Evolutionary conservation across 1,140 invertebrate species (phyloP).

Genomic region (Nylanderia fulva): DNA sequence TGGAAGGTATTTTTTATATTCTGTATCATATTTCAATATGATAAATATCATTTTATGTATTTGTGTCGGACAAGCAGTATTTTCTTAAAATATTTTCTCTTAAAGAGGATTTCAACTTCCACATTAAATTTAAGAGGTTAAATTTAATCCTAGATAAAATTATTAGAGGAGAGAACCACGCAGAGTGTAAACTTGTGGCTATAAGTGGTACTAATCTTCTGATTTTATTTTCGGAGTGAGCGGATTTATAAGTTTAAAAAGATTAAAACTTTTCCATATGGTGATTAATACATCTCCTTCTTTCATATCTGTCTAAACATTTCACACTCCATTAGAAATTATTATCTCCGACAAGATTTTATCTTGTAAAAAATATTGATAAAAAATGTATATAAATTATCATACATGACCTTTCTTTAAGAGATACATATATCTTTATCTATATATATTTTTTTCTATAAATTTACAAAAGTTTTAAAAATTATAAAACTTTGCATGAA

Average conservation of each 20-base stretch:
- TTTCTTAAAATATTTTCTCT: constrained; percentile 14
- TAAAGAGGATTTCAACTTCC: not conserved
- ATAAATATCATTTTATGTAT: not conserved
- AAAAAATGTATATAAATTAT: constrained; percentile 2
- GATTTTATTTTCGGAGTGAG: not conserved
- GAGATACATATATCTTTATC: not conserved
- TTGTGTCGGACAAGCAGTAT: not conserved
- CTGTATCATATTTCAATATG: not conserved
- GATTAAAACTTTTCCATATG: not conserved
- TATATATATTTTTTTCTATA: not conserved
- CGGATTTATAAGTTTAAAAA: constrained; percentile 9
- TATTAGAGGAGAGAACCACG: not conserved
- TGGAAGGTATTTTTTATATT: not conserved
- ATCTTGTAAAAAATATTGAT: too few relatives aligned
- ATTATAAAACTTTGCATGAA: not conserved
- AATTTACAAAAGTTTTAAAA: not conserved
- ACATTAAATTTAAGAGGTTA: constrained; percentile 17
- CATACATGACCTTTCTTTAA: not conserved
- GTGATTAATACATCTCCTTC: not conserved
- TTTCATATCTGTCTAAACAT: not conserved
- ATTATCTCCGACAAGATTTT: not conserved
- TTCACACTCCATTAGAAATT: not conserved
- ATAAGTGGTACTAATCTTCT: constrained; percentile 4
- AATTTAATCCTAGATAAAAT: constrained; percentile 8
- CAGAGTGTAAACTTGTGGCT: not conserved